Evolutionary conservation across 2,888 invertebrate species (phyloP).

Genomic region (Netelia inedita): DNA sequence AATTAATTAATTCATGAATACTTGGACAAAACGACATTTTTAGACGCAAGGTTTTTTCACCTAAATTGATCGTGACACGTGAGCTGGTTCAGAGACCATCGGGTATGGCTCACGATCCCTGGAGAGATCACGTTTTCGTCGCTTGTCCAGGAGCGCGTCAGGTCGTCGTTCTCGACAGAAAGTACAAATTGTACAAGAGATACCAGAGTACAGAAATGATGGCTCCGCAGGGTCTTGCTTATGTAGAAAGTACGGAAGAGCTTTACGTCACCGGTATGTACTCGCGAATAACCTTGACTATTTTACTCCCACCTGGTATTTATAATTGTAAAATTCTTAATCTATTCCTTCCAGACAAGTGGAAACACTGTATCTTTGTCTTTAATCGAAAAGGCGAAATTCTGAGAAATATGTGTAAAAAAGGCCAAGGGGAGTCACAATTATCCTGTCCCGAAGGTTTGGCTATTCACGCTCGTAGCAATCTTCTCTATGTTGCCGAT

Average conservation of each 20-base stretch:
- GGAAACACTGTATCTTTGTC: slow-evolving; percentile 90
- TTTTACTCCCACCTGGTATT: background rate
- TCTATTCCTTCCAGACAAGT: slow-evolving; percentile 86
- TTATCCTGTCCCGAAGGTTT: slow-evolving; percentile 92
- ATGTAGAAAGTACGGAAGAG: slow-evolving; percentile 87
- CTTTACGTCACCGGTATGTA: slow-evolving; percentile 87
- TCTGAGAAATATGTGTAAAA: slow-evolving; percentile 88
- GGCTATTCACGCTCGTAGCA: slow-evolving; percentile 86
- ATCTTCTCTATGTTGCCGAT: slow-evolving; percentile 90
- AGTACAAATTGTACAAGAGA: slow-evolving; percentile 86
- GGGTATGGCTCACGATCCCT: slow-evolving; percentile 89
- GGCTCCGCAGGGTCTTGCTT: slow-evolving; percentile 88
- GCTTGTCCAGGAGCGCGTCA: slow-evolving; percentile 90
- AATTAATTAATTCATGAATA: background rate
- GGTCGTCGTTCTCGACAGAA: slow-evolving; percentile 86
- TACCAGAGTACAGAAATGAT: slow-evolving; percentile 87
- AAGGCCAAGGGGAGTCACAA: slow-evolving; percentile 88
- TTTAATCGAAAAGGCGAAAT: slow-evolving; percentile 89
- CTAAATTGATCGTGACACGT: slow-evolving; percentile 87
- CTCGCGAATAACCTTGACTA: background rate
- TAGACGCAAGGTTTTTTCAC: slow-evolving; percentile 86
- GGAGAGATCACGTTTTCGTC: slow-evolving; percentile 87
- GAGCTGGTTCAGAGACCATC: slow-evolving; percentile 88
- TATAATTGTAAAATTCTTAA: background rate
- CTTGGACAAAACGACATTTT: background rate